Evolutionary conservation across 2,113 vertebrate genomes (phyloP).

Genomic region (Craseonycteris thonglongyai): DNA sequence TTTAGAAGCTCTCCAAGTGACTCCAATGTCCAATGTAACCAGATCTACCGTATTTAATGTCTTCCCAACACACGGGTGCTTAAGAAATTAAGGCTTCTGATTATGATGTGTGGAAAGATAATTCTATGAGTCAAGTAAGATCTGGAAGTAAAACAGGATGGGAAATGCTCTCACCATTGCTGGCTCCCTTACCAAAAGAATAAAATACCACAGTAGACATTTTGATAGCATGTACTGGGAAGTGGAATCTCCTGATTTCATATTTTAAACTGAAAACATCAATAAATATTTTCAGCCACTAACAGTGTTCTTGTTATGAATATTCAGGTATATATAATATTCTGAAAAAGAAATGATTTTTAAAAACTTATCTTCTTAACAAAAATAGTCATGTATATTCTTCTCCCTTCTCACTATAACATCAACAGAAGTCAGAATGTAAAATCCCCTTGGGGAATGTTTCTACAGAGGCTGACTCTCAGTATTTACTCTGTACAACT

Average conservation of each 20-base stretch:
- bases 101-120: neutral
- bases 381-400: neutral
- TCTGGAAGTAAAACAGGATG: neutral
- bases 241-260: constrained; percentile 8
- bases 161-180: neutral
- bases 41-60: neutral
- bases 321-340: neutral
- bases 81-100: constrained; percentile 39
- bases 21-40: neutral
- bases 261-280: constrained; percentile 20
- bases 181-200: neutral
- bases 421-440: neutral
- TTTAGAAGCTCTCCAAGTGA: neutral
- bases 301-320: neutral
- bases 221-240: neutral
- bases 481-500: constrained; percentile 10
- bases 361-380: neutral
- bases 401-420: neutral
- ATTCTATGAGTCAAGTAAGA: neutral
- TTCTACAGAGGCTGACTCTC: neutral
- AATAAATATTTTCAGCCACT: constrained; percentile 8
- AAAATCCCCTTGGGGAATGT: neutral
- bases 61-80: neutral
- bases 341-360: neutral
- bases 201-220: neutral